A percentile compares a stretch with the other conserved stretches of the same genome.
phyloP scores from a whole-genome alignment of 2,797 vertebrate species.

The Pangasius larnaudii region DNA sequence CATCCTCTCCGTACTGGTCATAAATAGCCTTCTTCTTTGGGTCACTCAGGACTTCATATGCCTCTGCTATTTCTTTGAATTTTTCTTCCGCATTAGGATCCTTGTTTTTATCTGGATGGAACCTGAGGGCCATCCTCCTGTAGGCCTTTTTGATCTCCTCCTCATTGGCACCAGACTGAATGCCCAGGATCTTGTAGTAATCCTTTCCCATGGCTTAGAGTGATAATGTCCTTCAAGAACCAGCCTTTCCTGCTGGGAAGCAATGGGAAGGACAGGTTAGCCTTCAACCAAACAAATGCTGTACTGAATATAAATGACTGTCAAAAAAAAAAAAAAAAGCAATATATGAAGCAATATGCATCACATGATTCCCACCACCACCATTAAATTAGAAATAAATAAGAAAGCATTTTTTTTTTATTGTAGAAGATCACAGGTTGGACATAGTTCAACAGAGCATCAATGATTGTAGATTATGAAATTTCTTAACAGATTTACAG shows the following conservation, averaged over 20 bases:
- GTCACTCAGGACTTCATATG: conserved; percentile 97
- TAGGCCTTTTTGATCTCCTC: conserved; percentile 99
- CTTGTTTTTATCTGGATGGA: conserved; percentile 98
- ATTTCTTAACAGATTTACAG: too few relatives aligned
- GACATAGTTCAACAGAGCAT: neutral
- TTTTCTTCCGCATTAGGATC: conserved; percentile 93
- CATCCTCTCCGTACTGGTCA: conserved; percentile 97
- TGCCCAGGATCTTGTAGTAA: conserved; percentile 96
- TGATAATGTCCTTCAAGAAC: conserved; percentile 55
- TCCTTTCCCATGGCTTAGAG: conserved; percentile 92
- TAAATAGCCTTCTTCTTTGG: conserved; percentile 95
- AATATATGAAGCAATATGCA: neutral
- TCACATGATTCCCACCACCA: neutral
- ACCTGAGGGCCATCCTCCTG: conserved; percentile 94
- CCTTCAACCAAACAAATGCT: conserved; percentile 6
- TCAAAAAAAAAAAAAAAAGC: neutral
- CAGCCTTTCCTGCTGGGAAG: conserved; percentile 53
- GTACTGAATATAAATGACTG: neutral
- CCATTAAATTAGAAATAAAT: neutral
- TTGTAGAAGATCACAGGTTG: neutral
- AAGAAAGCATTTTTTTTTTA: neutral
- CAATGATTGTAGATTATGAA: neutral
- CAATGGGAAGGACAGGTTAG: conserved; percentile 35
- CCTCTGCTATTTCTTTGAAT: conserved; percentile 97
- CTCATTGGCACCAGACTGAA: conserved; percentile 90